Base-by-base conservation (phyloP, 2,888 invertebrate genomes). In the Polydrusus cervinus region DNA sequence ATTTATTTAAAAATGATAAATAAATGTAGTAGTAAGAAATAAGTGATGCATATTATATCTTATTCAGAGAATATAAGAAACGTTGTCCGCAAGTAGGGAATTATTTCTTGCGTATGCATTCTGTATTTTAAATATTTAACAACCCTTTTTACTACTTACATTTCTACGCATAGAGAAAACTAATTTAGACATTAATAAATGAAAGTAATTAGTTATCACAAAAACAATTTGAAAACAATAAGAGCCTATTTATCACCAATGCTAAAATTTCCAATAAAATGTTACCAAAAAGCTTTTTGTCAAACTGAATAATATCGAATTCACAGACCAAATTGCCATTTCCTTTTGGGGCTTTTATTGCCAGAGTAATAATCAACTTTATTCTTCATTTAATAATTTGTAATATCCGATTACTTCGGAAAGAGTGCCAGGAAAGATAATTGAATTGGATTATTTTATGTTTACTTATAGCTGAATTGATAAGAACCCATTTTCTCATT, bases 291-390 rank as follows among this genome's bases (percentile, higher is more conserved):
- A 47, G 47, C 47, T 47, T 47, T 47, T 47, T 47, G 16, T 16
- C 47, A 47, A 16, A 47, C 5, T n/a, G 16, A 47, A 47, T 47
- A 47, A 16, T 47, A n/a, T 47, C 47, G 8, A 47, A 16, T 16
- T 47, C 47, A 16, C 14, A 47, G 16, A n/a, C 47, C 16, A 43
- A 43, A 43, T 43, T 43, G 43, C 43, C 43, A n/a, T 43, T 47
- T 14, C 47, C 47, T 47, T 14, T 47, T 16, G 6, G 14, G 14
- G 16, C 14, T 8, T 47, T 47, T 16, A 47, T 14, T 3, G 47
- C 47, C 16, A 3, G 16, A 47, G 47, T 47, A 47, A 47, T 47
- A 47, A 47, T n/a, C 16, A 8, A 8, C 47, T 16, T 47, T 16
- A 47, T 47, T 16, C 8, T 8, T n/a, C 47, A n/a, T 14, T 16